Conservation (phyloP, 2,113 vertebrate genomes). For the Typhlomys cinereus region DNA sequence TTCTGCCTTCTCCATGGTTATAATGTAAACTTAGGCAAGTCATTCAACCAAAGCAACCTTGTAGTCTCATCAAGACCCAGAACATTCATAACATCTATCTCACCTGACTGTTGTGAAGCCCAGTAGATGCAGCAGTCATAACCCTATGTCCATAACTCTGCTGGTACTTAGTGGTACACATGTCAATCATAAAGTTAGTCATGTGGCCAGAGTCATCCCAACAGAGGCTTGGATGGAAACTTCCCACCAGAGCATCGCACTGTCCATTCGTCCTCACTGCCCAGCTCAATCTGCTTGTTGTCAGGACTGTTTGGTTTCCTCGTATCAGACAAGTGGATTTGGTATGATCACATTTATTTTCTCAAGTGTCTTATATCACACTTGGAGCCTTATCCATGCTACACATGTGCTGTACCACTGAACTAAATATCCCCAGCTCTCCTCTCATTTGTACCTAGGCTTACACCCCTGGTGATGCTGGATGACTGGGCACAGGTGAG, state of each 20-base stretch:
- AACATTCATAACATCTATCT: background rate
- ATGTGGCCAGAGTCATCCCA: background rate
- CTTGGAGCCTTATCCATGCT: no score
- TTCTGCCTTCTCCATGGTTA: background rate
- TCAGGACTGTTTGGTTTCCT: background rate
- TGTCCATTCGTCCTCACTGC: background rate
- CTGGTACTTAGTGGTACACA: background rate
- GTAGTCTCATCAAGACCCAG: background rate
- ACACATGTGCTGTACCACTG: background rate
- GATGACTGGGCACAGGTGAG: background rate
- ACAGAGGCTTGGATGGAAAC: fast-evolving
- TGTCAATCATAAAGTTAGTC: background rate
- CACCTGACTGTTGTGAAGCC: background rate
- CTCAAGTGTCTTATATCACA: background rate
- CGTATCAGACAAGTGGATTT: background rate
- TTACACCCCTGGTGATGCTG: background rate
- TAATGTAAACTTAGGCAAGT: background rate
- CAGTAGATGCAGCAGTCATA: background rate
- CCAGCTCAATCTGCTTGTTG: background rate
- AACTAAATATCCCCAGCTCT: background rate
- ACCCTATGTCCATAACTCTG: background rate
- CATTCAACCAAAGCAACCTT: background rate
- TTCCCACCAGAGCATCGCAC: no score
- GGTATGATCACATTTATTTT: background rate
- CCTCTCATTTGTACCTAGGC: background rate